Base-by-base conservation (phyloP, 2,797 vertebrate genomes). In the Takifugu ocellatus region DNA sequence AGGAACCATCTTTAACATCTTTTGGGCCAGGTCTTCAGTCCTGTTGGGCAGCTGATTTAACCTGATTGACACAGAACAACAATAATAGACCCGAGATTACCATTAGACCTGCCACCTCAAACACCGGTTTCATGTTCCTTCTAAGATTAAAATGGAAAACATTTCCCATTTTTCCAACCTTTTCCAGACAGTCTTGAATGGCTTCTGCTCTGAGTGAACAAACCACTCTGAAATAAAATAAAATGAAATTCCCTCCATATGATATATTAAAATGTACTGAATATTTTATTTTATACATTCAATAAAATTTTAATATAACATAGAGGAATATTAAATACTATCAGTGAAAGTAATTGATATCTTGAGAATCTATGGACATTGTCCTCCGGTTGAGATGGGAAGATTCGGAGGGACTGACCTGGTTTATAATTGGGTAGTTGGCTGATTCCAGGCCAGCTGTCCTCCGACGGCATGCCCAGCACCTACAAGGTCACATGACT, bases 371-470 rank as follows among this genome's bases (percentile, higher is more conserved):
- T 21, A 21, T 21, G 21, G 21, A 21, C 21, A 21, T 21, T 21
- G 27, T 29, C 27, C 27, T 29, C 27, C 7, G 27, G 2, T 15
- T 44, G 36, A 15, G 3, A 17, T 47, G 39, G 17, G 14, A 27
- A 6, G 25, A 21, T 21, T 21, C 21, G 24, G 31, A 15, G 21
- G 5, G 10, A 52, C 81, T 75, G 81, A 95, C 94, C 93, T 90
- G 92, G 86, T 46, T 89, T 91, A 68, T 92, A 95, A 67, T 81
- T 93, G 11, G 91, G 92, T 49, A 97, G 84, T 53, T 88, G 89
- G 47, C 89, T 92, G 81, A 97, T 83, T 73, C 94, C 95, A 54
- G 93, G 92, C 94, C 94, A 96, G n/a, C 54, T 91, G 27, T 92
- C 90, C 67, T 97, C 94, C 6, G 87, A 89, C 49, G 94, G 93